Base-by-base conservation (phyloP, 2,797 vertebrate genomes). In the Chelon auratus region DNA sequence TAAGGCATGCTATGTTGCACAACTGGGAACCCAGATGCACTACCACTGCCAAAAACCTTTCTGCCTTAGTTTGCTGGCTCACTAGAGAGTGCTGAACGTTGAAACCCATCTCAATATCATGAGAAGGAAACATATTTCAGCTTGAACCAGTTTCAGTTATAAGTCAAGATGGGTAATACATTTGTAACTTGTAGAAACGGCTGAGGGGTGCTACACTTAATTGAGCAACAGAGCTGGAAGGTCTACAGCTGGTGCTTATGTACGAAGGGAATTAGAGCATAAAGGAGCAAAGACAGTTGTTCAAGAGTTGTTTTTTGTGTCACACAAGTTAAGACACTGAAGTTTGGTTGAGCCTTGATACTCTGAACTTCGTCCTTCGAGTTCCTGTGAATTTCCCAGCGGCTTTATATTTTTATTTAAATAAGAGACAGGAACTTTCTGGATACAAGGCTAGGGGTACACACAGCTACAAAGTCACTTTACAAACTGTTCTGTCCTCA, bases 221-320 rank as follows among this genome's bases (percentile, higher is more conserved):
- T 24, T 62, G 54, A 68, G 42, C 47, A 59, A 52, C 58, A 59
- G 51, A 73, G 65, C 74, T 73, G 48, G 33, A 71, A 72, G 63
- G 78, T 9, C 12, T 65, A 52, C 70, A 85, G 72, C 74, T 83
- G 80, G 50, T 72, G 62, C 47, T 68, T 53, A 60, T 61, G 50
- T 61, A 72, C 61, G 63, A 37, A 53, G 26, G 8, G 68, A 85
- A 81, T 30, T 69, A 68, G 72, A 83, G 68, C 58, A 37, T 57
- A 52, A 68, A 74, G 17, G 15, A 66, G 42, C 65, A 65, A 73
- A 57, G 15, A 20, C 54, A 14, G 36, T 9, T 1, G 60, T 54
- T 51, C 14, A 9, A 20, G 30, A 20, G 13, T 59, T 72, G 24
- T 26, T 26, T 72, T 67, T 59, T 58, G 18, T 22, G 12, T 58